Evolutionary conservation across 2,797 vertebrate species (phyloP).

Genomic region (Streptopelia turtur): DNA sequence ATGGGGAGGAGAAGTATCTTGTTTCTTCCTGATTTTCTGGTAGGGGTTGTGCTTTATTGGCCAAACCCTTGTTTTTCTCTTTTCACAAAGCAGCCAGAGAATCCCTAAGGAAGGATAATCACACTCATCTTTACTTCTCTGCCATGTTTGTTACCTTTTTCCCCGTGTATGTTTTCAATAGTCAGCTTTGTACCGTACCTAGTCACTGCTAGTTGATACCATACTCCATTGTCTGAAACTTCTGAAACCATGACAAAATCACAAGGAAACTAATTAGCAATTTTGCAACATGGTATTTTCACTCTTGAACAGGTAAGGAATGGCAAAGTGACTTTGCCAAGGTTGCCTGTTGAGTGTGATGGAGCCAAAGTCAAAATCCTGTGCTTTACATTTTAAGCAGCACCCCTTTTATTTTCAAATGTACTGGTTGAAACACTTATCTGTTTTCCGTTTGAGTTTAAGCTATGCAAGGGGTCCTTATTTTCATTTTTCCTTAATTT

Average conservation of each 20-base stretch:
- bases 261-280: not conserved
- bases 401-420: not conserved
- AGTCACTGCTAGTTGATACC: not conserved
- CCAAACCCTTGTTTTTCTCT: not conserved
- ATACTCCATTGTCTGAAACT: not conserved
- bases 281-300: not conserved
- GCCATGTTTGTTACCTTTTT: not conserved
- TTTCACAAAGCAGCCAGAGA: not conserved
- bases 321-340: not conserved
- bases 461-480: not conserved
- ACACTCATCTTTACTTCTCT: not conserved
- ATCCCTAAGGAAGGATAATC: not conserved
- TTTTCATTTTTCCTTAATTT: not conserved
- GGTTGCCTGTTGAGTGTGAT: not conserved
- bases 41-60: not conserved
- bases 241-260: not conserved
- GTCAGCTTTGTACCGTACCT: not conserved
- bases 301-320: not conserved
- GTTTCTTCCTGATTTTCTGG: not conserved
- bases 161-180: fast-evolving
- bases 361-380: not conserved
- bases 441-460: not conserved
- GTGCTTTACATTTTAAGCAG: not conserved
- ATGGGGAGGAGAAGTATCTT: not conserved
- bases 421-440: not conserved